Evolutionary conservation across 2,797 vertebrate genomes (phyloP).

Genomic region (Scolopax bukidnonensis): DNA sequence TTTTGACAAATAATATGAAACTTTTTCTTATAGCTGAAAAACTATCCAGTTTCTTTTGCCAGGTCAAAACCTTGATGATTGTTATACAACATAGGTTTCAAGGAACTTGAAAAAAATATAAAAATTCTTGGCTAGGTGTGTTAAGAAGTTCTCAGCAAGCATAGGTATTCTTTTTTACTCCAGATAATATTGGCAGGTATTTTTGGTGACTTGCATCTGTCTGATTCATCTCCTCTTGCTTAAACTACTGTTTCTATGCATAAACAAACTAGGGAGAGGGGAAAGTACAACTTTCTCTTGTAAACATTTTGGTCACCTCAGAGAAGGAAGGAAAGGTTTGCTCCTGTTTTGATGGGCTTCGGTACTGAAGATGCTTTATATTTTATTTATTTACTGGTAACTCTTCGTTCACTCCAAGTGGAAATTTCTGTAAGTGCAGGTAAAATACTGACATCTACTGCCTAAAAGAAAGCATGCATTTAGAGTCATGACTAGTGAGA

Average conservation of each 20-base stretch:
- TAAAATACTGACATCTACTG: constrained; percentile 82
- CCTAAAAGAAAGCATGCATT: not conserved
- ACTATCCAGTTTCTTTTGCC: not conserved
- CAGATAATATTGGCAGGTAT: not conserved
- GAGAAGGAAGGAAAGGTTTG: not conserved
- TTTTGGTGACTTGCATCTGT: not conserved
- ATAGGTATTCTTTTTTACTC: not conserved
- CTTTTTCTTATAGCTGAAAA: not conserved
- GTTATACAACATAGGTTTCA: not conserved
- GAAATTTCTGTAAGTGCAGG: constrained; percentile 44
- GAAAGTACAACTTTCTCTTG: rapidly evolving
- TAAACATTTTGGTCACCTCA: not conserved
- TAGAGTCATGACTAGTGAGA: not conserved
- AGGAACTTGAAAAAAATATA: not conserved
- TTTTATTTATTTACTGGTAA: not conserved
- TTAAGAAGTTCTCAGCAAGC: not conserved
- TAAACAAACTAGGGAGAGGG: not conserved
- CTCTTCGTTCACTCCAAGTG: not conserved
- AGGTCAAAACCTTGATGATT: not conserved
- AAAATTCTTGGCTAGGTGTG: not conserved
- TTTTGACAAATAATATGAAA: not conserved
- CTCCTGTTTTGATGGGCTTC: rapidly evolving
- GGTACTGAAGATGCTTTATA: not conserved
- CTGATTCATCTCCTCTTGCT: not conserved
- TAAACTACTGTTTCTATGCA: not conserved